These are phyloP conservation scores for Crioceris asparagi DNA, from an alignment of 2,888 invertebrate species.

Conservation along the genomic window DNA sequence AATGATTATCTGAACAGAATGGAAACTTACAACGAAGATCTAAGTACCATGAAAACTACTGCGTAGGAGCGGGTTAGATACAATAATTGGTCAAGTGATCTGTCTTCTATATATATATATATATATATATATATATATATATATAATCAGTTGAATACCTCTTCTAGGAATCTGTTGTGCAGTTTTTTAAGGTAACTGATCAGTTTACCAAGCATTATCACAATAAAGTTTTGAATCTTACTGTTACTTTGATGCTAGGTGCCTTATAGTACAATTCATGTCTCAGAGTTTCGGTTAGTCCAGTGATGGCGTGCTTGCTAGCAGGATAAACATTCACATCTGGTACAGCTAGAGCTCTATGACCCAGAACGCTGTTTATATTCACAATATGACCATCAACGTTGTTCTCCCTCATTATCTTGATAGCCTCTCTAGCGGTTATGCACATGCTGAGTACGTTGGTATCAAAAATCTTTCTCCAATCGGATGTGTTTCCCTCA, in stretches of 20 bases:
- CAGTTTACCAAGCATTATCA: no score
- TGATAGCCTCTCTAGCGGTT: conserved; percentile 17
- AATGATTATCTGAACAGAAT: no score
- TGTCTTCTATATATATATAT: no score
- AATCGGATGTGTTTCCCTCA: conserved; percentile 18
- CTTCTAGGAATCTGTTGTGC: no score
- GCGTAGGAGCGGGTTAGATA: no score
- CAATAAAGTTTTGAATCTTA: conserved; percentile 13
- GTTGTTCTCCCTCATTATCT: conserved; percentile 15
- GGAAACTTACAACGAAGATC: no score
- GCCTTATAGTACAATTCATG: conserved; percentile 14
- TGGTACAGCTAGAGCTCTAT: conserved; percentile 10
- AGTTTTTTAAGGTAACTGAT: no score
- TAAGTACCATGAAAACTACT: no score
- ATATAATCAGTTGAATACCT: no score
- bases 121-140: no score
- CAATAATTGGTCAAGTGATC: no score
- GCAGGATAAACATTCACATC: conserved; percentile 17
- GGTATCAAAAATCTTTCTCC: conserved; percentile 14
- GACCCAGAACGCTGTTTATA: conserved; percentile 18
- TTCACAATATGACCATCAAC: conserved; percentile 19
- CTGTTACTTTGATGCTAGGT: conserved; percentile 20
- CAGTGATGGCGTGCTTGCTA: conserved; percentile 19
- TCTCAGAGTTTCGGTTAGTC: conserved; percentile 19
- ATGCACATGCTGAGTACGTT: conserved; percentile 16